Evolutionary conservation across 2,888 invertebrate species (phyloP).

Genomic region (Melikaiella ostensackeni): DNA sequence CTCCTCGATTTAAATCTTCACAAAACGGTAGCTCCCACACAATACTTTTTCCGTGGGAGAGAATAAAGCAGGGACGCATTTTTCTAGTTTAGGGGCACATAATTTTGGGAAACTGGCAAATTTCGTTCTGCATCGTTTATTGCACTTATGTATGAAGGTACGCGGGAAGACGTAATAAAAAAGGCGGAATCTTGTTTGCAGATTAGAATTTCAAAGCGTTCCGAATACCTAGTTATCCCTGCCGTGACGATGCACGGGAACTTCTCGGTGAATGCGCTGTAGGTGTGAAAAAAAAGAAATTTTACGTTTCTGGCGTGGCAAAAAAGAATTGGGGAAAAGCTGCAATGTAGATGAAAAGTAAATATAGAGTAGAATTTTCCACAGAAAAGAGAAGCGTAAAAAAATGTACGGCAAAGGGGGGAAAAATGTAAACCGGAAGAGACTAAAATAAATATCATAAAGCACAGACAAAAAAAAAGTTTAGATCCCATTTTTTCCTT

Average conservation of each 20-base stretch:
- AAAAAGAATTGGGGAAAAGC: background rate
- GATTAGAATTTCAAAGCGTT: slow-evolving; percentile 66
- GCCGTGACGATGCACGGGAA: slow-evolving; percentile 47
- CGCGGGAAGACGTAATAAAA: slow-evolving; percentile 53
- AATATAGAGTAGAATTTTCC: background rate
- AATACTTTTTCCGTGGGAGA: background rate
- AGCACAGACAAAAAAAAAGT: background rate
- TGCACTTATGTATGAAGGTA: slow-evolving; percentile 20
- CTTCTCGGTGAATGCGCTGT: background rate
- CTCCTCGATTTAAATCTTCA: background rate
- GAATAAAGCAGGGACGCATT: background rate
- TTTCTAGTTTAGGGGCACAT: background rate
- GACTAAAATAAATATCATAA: background rate
- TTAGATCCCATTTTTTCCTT: background rate
- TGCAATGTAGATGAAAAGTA: background rate
- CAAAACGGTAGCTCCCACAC: background rate
- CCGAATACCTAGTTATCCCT: slow-evolving; percentile 70
- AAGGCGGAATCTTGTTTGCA: slow-evolving; percentile 46
- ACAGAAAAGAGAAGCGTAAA: background rate
- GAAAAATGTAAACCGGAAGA: background rate
- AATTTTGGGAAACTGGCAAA: slow-evolving; percentile 14
- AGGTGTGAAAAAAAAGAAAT: slow-evolving; percentile 1
- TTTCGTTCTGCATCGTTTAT: slow-evolving; percentile 25
- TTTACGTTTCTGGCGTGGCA: background rate
- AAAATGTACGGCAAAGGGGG: background rate